Evolutionary conservation across 2,888 invertebrate species (phyloP).

Genomic region (Anoncus sp.): DNA sequence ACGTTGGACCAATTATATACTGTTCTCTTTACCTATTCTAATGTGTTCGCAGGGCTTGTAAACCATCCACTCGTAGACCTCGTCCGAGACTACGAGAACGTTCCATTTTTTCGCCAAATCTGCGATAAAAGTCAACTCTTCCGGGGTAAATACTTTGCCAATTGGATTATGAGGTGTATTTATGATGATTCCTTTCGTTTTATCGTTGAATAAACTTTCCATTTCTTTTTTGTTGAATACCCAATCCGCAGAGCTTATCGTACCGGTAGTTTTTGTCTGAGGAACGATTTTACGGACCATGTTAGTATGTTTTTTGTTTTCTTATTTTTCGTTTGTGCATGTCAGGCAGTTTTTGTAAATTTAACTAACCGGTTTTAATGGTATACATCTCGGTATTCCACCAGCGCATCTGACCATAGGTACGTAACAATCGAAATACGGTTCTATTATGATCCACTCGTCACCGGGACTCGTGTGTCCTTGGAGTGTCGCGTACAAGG

Average conservation of each 20-base stretch:
- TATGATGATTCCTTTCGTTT: conserved; percentile 97
- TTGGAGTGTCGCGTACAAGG: conserved; percentile 93
- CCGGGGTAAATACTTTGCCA: conserved; percentile 93
- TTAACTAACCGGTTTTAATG: conserved; percentile 90
- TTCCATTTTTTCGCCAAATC: conserved; percentile 96
- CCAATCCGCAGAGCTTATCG: conserved; percentile 93
- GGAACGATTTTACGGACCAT: no score
- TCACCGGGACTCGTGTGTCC: conserved; percentile 94
- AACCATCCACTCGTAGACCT: conserved; percentile 99
- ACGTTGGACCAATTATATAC: not conserved
- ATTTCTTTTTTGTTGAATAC: conserved; percentile 93
- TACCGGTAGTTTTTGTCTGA: conserved; percentile 84
- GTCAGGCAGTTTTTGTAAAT: not conserved
- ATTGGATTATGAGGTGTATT: conserved; percentile 99
- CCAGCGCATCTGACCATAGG: conserved; percentile 96
- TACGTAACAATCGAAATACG: conserved; percentile 99
- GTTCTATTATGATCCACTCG: conserved; percentile 98
- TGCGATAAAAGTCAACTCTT: conserved; percentile 92
- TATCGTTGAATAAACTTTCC: conserved; percentile 90
- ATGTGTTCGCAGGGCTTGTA: conserved; percentile 93
- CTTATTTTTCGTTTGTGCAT: not conserved
- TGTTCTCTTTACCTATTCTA: conserved; percentile 89
- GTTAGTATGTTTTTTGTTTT: no score
- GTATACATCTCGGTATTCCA: conserved; percentile 94
- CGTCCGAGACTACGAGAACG: conserved; percentile 96